Evolutionary conservation across 2,888 invertebrate genomes (phyloP).

Genomic region (Spilarctia lutea): DNA sequence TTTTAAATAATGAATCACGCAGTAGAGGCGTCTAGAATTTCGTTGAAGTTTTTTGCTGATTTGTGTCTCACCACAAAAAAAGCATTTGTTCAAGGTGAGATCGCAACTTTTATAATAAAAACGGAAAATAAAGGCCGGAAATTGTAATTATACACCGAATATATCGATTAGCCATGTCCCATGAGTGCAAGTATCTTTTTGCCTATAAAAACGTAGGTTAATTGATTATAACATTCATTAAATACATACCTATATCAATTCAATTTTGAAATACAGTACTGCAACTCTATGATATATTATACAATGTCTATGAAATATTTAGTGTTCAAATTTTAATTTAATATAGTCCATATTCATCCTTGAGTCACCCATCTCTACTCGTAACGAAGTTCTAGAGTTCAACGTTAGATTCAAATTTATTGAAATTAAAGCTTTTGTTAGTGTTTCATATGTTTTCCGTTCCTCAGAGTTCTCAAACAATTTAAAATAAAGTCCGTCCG

Average conservation of each 20-base stretch:
- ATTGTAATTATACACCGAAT: slow-evolving; percentile 55
- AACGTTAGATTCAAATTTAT: background rate
- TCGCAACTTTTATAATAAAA: slow-evolving; percentile 38
- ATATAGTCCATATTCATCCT: too few relatives aligned
- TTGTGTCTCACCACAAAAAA: slow-evolving; percentile 44
- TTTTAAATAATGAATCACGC: slow-evolving; percentile 10
- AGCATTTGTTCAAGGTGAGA: slow-evolving; percentile 56
- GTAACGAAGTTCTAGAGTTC: too few relatives aligned
- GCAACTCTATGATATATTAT: too few relatives aligned
- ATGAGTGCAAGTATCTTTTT: slow-evolving; percentile 35
- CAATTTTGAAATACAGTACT: too few relatives aligned
- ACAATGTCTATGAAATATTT: too few relatives aligned
- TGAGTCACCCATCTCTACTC: too few relatives aligned
- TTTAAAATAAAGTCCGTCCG: too few relatives aligned
- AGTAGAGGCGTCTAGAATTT: slow-evolving; percentile 8
- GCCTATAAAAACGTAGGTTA: background rate
- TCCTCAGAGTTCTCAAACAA: too few relatives aligned
- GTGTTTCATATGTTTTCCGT: background rate
- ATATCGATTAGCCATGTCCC: slow-evolving; percentile 34
- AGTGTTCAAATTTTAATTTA: too few relatives aligned
- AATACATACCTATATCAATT: background rate
- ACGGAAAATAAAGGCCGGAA: slow-evolving; percentile 73
- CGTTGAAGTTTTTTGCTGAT: slow-evolving; percentile 50
- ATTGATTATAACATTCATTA: background rate
- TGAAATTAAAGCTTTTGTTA: background rate